These are phyloP conservation scores for Acanthopagrus latus DNA, from an alignment of 2,797 vertebrate species.

Conservation along the genomic window DNA sequence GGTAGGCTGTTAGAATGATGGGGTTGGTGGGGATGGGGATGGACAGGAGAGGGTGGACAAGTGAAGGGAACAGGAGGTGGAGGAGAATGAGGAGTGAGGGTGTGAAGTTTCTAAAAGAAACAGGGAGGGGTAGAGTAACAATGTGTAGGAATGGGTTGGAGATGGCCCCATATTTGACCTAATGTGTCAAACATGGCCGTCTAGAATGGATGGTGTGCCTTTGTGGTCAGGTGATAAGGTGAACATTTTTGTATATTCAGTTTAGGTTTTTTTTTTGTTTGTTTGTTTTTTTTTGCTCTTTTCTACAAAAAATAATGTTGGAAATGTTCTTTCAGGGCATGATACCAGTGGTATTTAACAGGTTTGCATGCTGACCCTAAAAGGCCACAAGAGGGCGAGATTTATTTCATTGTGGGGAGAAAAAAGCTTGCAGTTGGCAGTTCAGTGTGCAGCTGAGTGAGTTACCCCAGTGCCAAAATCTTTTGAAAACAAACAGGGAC, in stretches of 20 bases:
- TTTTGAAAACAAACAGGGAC: background rate
- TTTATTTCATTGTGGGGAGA: slow-evolving; percentile 45
- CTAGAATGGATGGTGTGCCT: slow-evolving; percentile 28
- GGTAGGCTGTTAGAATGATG: slow-evolving; percentile 92
- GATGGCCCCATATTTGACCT: slow-evolving; percentile 70
- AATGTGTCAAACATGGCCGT: slow-evolving; percentile 67
- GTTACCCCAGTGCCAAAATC: background rate
- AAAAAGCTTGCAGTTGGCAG: slow-evolving; percentile 15
- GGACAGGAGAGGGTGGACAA: slow-evolving; percentile 53
- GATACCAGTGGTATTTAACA: slow-evolving; percentile 7
- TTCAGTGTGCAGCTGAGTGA: slow-evolving; percentile 29
- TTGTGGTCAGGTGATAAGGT: background rate
- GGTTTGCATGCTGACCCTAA: slow-evolving; percentile 36
- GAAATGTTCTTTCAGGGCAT: slow-evolving; percentile 4
- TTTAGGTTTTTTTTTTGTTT: background rate
- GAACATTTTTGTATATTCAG: background rate
- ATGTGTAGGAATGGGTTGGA: slow-evolving; percentile 65
- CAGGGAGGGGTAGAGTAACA: slow-evolving; percentile 58
- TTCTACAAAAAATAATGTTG: background rate
- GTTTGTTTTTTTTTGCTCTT: background rate
- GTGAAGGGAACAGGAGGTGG: slow-evolving; percentile 77
- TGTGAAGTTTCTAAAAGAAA: slow-evolving; percentile 62
- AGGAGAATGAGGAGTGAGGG: slow-evolving; percentile 72
- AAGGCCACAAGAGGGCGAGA: slow-evolving; percentile 71
- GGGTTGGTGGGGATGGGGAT: slow-evolving; percentile 58